A percentile compares a stretch with the other conserved stretches of the same genome.
Conservation (phyloP, 2,113 vertebrate species). For the Cyrtonyx montezumae region DNA sequence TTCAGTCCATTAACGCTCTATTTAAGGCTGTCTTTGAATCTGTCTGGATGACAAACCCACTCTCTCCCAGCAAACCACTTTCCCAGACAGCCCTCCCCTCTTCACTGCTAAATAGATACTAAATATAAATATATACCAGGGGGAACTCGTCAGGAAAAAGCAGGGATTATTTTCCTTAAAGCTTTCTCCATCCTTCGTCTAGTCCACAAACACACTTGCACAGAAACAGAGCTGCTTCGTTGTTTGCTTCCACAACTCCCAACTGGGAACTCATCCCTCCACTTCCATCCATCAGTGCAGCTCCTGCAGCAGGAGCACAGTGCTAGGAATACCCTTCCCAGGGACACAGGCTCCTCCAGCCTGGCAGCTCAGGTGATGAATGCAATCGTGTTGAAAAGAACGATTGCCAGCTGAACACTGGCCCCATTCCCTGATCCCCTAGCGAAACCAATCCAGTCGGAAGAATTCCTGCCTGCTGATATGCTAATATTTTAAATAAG, state of each 20-base stretch:
- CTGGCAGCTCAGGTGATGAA: neutral
- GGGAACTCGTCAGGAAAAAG: neutral
- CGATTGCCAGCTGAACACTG: neutral
- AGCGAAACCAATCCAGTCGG: neutral
- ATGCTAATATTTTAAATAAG: constrained; percentile 37
- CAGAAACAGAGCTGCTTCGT: neutral
- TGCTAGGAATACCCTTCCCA: neutral
- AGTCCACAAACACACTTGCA: neutral
- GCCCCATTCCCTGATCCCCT: neutral
- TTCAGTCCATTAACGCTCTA: neutral
- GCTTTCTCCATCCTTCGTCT: neutral
- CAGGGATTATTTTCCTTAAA: neutral
- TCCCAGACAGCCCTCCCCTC: neutral
- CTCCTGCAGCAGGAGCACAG: neutral
- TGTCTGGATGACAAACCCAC: neutral
- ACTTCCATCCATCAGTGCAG: neutral
- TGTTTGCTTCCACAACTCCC: neutral
- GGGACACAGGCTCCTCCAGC: neutral
- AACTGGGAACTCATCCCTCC: neutral
- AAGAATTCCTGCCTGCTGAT: constrained; percentile 13
- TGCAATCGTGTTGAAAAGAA: neutral
- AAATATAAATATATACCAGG: neutral
- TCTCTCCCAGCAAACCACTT: neutral
- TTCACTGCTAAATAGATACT: neutral
- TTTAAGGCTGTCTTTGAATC: neutral